Percentiles rank a stretch among this genome's conserved stretches.
These are phyloP conservation scores for Trypoxylus dichotomus DNA, from an alignment of 1,140 invertebrate genomes.

Conservation along the genomic window DNA sequence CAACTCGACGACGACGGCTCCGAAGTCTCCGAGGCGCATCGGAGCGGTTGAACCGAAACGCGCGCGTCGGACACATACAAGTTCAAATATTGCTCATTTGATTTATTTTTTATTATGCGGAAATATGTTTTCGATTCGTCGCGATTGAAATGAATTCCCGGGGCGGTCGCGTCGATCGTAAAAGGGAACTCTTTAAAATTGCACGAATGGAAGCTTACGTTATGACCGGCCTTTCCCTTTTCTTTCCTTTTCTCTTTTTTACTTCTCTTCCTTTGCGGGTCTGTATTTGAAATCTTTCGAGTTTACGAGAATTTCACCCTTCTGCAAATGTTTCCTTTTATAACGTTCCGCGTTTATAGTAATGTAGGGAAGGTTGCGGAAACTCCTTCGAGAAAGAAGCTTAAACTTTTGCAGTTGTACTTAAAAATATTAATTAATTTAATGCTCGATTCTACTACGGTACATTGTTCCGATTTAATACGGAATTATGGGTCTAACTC, in stretches of 20 bases:
- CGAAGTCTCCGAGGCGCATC: slow-evolving; percentile 1
- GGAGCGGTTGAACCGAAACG: neutral
- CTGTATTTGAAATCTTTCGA: too few relatives aligned
- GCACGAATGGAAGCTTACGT: neutral
- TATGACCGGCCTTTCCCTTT: neutral
- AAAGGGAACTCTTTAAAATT: slow-evolving; percentile 13
- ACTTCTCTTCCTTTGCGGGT: neutral
- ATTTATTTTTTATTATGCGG: slow-evolving; percentile 17
- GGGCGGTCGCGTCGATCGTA: neutral
- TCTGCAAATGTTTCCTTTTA: too few relatives aligned
- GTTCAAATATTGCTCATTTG: slow-evolving; percentile 15
- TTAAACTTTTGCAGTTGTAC: too few relatives aligned
- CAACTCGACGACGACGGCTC: neutral
- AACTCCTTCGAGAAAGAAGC: too few relatives aligned
- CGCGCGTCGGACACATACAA: neutral
- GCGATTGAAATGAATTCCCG: slow-evolving; percentile 18
- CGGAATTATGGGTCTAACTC: too few relatives aligned
- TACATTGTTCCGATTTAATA: too few relatives aligned
- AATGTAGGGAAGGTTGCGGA: too few relatives aligned
- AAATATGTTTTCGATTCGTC: slow-evolving; percentile 7
- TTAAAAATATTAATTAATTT: too few relatives aligned
- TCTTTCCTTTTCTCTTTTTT: neutral
- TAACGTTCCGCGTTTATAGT: too few relatives aligned
- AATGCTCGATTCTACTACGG: too few relatives aligned
- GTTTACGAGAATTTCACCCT: too few relatives aligned